Base-by-base conservation (phyloP, 2,797 vertebrate genomes). In the Jordanella pulchra region DNA sequence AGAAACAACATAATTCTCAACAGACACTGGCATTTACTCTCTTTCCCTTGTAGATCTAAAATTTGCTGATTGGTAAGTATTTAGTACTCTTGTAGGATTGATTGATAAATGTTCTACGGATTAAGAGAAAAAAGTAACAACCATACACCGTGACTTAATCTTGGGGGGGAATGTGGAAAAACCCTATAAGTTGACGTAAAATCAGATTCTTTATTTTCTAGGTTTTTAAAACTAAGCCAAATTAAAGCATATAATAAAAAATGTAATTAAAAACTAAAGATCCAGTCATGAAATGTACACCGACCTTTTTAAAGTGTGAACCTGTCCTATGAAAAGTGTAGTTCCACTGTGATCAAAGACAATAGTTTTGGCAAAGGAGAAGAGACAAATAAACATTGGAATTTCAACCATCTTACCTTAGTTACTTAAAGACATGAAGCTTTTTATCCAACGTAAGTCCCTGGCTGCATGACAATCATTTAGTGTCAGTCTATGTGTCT, bases 381-480 rank as follows among this genome's bases (percentile, higher is more conserved):
- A 13, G 12, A 3, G 23, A 63, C 25, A 39, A 42, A n/a, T 11
- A 6, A 13, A 15, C 6, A 7, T 17, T 1, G 13, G 67, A 68
- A 66, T 66, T 35, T 35, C 47, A 48, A 3, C 1, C 25, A 12
- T 50, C 83, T 77, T 90, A 90, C 88, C 89, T 64, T 44, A 64
- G 39, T 25, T 64, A 25, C 14, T 44, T 39, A 64, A 61, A 64
- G 23, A 64, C n/a, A 15, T 64, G 39, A n/a, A 44, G 3, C 14
- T 86, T 87, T 64, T 51, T 75, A 78, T 81, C 67, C 75, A 82
- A 78, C 55, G 69, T 77, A 80, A 65, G 64, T 54, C 44, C 42
- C 66, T 72, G 63, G 76, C 68, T 78, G 30, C 45, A 83, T 64
- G 69, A 65, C 56, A 63, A 83, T 50, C 51, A 64, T 39, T 67